Conservation (phyloP, 2,888 invertebrate species). For the Plagodis dolabraria region DNA sequence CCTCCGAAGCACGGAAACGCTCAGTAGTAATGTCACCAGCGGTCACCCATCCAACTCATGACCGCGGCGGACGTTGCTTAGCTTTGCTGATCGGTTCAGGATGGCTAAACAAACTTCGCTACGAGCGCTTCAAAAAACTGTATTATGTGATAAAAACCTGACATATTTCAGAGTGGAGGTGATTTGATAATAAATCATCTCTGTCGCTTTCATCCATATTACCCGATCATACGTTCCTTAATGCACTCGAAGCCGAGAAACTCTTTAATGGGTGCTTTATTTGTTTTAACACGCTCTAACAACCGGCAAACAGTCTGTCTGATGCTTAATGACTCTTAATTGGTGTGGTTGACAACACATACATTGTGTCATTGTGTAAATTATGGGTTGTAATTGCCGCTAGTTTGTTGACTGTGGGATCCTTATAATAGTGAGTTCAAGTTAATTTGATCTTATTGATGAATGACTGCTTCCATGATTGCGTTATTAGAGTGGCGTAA, state of each 20-base stretch:
- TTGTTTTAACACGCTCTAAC: slow-evolving; percentile 61
- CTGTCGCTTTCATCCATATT: slow-evolving; percentile 14
- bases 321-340: slow-evolving; percentile 74
- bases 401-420: slow-evolving; percentile 28
- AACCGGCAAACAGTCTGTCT: slow-evolving; percentile 62
- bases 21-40: no score
- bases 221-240: slow-evolving; percentile 14
- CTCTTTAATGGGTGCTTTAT: slow-evolving; percentile 69
- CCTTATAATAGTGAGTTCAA: slow-evolving; percentile 17
- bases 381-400: slow-evolving; percentile 48
- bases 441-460: neutral
- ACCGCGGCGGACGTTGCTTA: no score
- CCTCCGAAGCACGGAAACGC: no score
- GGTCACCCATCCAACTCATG: no score
- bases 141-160: no score
- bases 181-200: neutral
- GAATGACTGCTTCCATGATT: no score
- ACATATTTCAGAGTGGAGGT: no score
- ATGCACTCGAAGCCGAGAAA: slow-evolving; percentile 52
- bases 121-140: no score
- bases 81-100: no score
- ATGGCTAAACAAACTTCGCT: no score
- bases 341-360: slow-evolving; percentile 56
- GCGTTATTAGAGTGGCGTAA: no score
- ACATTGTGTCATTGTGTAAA: slow-evolving; percentile 45